Conservation (phyloP, 2,888 invertebrate species). For the Machimus rusticus region DNA sequence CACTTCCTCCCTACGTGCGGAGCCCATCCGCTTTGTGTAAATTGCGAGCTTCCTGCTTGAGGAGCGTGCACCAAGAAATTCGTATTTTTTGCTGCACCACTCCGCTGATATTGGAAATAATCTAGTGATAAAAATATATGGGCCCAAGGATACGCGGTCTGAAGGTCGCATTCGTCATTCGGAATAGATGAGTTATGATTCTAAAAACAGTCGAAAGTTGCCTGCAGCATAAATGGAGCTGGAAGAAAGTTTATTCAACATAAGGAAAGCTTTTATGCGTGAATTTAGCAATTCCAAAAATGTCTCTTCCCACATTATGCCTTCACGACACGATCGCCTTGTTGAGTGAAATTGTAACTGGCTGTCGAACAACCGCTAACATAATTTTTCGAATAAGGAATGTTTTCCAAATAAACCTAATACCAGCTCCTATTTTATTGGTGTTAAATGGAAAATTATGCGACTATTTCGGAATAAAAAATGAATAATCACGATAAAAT, state of each 20-base stretch:
- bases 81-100: background rate
- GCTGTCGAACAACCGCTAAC: background rate
- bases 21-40: constrained; percentile 8
- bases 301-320: background rate
- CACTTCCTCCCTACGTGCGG: constrained; percentile 37
- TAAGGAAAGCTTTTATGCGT: background rate
- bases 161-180: background rate
- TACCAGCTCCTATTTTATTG: background rate
- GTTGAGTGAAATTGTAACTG: background rate
- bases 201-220: background rate
- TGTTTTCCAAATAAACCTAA: background rate
- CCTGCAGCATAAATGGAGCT: background rate
- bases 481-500: background rate
- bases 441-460: constrained; percentile 2
- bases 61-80: background rate
- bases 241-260: background rate
- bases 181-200: background rate
- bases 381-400: background rate
- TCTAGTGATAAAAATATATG: background rate
- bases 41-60: background rate
- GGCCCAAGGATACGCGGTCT: background rate
- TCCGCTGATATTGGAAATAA: background rate
- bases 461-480: background rate
- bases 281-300: background rate
- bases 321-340: background rate